Conservation (phyloP, 2,113 vertebrate genomes). For the Cyanocitta stelleri region DNA sequence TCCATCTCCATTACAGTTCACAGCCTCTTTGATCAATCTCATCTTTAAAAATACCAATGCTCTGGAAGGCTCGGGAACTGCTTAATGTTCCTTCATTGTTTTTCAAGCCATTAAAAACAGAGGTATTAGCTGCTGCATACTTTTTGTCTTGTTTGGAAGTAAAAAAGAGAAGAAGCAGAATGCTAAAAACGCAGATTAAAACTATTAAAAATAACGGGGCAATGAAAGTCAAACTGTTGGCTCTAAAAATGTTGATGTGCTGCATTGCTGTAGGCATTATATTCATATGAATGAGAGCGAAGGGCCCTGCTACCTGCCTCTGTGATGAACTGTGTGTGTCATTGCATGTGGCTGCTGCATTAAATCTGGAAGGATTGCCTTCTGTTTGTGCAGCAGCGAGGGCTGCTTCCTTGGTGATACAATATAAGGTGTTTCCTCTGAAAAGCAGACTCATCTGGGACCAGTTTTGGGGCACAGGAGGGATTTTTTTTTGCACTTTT, state of each 20-base stretch:
- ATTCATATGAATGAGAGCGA: constrained; percentile 48
- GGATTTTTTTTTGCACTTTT: not conserved
- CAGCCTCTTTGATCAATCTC: constrained; percentile 59
- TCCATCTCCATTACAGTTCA: constrained; percentile 53
- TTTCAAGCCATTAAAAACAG: constrained; percentile 27
- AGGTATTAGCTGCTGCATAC: constrained; percentile 15
- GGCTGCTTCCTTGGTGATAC: not conserved
- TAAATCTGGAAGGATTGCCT: constrained; percentile 33
- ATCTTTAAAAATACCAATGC: constrained; percentile 43
- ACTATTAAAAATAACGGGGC: constrained; percentile 45
- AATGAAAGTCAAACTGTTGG: constrained; percentile 46
- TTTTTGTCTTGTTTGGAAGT: constrained; percentile 41
- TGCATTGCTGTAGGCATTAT: constrained; percentile 42
- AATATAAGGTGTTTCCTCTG: not conserved
- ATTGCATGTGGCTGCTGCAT: constrained; percentile 38
- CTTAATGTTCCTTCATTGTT: constrained; percentile 47
- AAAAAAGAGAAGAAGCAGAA: not conserved
- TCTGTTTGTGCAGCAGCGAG: not conserved
- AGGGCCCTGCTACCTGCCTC: constrained; percentile 39
- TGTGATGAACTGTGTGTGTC: constrained; percentile 56
- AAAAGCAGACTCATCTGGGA: not conserved
- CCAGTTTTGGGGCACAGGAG: not conserved
- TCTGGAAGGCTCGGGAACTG: not conserved
- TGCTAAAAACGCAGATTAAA: constrained; percentile 28
- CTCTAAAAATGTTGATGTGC: constrained; percentile 43